Conservation (phyloP, 2,888 invertebrate species). For the Polydrusus cervinus region DNA sequence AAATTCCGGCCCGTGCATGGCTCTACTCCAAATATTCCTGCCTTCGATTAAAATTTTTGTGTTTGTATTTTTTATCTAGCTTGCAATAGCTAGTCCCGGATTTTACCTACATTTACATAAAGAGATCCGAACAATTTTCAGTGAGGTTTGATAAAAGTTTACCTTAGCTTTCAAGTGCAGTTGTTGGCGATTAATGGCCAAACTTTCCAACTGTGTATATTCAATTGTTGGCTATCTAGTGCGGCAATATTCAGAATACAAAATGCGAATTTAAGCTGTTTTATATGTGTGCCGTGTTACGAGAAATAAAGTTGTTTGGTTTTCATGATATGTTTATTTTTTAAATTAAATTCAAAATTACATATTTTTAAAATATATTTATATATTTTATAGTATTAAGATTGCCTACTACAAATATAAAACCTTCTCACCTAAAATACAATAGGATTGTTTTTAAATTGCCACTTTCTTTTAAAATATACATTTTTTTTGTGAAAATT, state of each 20-base stretch:
- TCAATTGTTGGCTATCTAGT: slow-evolving; percentile 34
- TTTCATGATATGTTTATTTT: not conserved
- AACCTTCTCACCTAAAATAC: too few species aligned
- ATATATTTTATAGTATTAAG: too few species aligned
- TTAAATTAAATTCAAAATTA: not conserved
- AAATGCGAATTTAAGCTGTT: slow-evolving; percentile 10
- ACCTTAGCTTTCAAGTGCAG: slow-evolving; percentile 47
- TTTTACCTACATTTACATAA: slow-evolving; percentile 15
- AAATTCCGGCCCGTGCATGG: too few species aligned
- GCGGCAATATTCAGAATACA: slow-evolving; percentile 19
- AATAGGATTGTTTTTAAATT: too few species aligned
- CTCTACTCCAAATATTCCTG: too few species aligned
- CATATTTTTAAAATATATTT: not conserved
- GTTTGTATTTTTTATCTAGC: not conserved
- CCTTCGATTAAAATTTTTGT: too few species aligned
- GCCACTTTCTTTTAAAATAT: too few species aligned
- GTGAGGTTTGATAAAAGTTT: slow-evolving; percentile 48
- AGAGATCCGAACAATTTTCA: slow-evolving; percentile 40
- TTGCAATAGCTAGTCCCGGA: slow-evolving; percentile 29
- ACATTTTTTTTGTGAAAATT: too few species aligned
- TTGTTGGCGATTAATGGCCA: slow-evolving; percentile 46
- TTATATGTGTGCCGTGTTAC: slow-evolving; percentile 19
- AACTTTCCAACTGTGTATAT: slow-evolving; percentile 40
- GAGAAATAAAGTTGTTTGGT: not conserved
- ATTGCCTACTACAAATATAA: too few species aligned